Percentiles rank a stretch among this genome's conserved stretches.
phyloP scores from a whole-genome alignment of 1,140 invertebrate species.

The Orius insidiosus region DNA sequence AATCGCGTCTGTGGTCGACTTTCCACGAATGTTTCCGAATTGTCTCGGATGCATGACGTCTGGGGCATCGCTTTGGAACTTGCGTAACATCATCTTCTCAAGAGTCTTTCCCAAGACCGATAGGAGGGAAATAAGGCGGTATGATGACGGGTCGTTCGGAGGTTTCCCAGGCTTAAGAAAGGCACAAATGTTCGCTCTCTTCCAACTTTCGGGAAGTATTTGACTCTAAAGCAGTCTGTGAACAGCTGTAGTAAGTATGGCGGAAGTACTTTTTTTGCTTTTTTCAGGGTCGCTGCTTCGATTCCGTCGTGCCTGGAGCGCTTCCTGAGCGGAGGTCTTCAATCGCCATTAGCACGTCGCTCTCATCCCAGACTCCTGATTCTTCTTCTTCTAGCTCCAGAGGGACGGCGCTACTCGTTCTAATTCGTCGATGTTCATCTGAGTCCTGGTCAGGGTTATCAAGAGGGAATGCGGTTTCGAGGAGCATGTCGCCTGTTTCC shows the following conservation, averaged over 20 bases:
- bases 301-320: not conserved
- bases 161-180: conserved; percentile 4
- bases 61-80: not conserved
- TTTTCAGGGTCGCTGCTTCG: not conserved
- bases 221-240: not conserved
- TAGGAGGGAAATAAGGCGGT: no score
- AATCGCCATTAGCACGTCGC: not conserved
- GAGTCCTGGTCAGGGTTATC: not conserved
- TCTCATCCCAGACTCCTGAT: no score
- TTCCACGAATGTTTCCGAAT: not conserved
- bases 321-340: not conserved
- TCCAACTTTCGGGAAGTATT: conserved; percentile 4
- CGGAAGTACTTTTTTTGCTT: not conserved
- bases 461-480: not conserved
- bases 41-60: not conserved
- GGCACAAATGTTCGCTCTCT: not conserved
- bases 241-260: not conserved
- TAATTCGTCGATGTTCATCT: not conserved
- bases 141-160: not conserved
- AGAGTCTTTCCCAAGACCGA: not conserved
- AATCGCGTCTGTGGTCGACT: not conserved
- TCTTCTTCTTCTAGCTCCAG: no score
- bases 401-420: not conserved
- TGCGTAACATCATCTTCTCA: not conserved
- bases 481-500: not conserved